Evolutionary conservation across 2,888 invertebrate genomes (phyloP).

Genomic region (Apocheima hispidaria): DNA sequence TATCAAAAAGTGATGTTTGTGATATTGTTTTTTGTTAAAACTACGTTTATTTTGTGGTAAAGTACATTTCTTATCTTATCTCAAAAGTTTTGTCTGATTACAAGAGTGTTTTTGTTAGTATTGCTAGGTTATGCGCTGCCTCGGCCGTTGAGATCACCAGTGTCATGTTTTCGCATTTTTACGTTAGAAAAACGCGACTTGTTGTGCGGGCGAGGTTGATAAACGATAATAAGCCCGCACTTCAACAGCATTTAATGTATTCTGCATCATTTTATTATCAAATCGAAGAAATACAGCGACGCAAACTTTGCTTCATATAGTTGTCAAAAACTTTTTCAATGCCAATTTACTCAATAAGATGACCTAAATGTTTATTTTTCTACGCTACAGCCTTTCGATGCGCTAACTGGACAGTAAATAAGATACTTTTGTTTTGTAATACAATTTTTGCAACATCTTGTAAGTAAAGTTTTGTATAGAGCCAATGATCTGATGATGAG

Average conservation of each 20-base stretch:
- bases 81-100: constrained; percentile 62
- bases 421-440: constrained; percentile 22
- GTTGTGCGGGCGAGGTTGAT: constrained; percentile 44
- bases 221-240: constrained; percentile 41
- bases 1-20: constrained; percentile 83
- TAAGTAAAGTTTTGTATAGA: neutral
- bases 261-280: constrained; percentile 2
- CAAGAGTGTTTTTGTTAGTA: constrained; percentile 56
- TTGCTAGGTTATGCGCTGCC: constrained; percentile 73
- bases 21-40: constrained; percentile 73
- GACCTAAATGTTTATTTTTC: constrained; percentile 61
- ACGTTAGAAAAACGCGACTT: constrained; percentile 60
- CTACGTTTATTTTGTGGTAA: constrained; percentile 78
- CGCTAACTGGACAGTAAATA: constrained; percentile 49
- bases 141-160: constrained; percentile 53
- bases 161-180: constrained; percentile 77
- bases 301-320: constrained; percentile 21
- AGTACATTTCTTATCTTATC: constrained; percentile 74
- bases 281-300: constrained; percentile 11
- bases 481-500: constrained; percentile 7
- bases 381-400: constrained; percentile 47
- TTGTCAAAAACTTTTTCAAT: constrained; percentile 31
- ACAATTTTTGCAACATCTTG: neutral
- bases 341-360: constrained; percentile 30
- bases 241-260: constrained; percentile 6